Percentiles rank a stretch among this genome's conserved stretches.
phyloP scores from a whole-genome alignment of 1,140 invertebrate species.

The Dufourea novaeangliae region DNA sequence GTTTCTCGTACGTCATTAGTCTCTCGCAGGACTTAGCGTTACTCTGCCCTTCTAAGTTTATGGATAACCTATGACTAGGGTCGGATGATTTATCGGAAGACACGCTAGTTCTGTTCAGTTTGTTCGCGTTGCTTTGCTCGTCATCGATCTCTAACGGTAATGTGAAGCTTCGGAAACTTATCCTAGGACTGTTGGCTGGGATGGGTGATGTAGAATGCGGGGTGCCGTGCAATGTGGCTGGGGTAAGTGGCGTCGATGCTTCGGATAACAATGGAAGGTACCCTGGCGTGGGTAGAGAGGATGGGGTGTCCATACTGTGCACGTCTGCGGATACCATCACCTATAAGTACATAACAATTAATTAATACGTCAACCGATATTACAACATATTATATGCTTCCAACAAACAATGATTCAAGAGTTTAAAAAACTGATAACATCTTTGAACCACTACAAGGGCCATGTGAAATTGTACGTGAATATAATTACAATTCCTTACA shows the following conservation, averaged over 20 bases:
- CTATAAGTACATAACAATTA: constrained; percentile 49
- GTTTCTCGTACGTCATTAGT: constrained; percentile 63
- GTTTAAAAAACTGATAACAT: too few relatives aligned
- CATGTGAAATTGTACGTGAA: too few relatives aligned
- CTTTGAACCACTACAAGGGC: too few relatives aligned
- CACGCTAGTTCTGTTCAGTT: constrained; percentile 58
- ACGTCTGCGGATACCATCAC: constrained; percentile 80
- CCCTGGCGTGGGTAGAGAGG: constrained; percentile 78
- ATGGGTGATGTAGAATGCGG: constrained; percentile 72
- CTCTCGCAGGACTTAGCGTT: constrained; percentile 69
- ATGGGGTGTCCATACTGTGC: constrained; percentile 79
- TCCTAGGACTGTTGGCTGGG: constrained; percentile 75
- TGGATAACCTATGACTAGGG: constrained; percentile 76
- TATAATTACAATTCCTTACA: too few relatives aligned
- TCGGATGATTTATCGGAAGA: constrained; percentile 72
- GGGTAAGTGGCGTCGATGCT: constrained; percentile 77
- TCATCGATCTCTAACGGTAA: constrained; percentile 75
- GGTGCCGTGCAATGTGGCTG: constrained; percentile 73
- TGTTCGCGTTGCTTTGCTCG: constrained; percentile 51
- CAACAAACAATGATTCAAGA: too few relatives aligned
- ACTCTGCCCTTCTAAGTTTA: constrained; percentile 61
- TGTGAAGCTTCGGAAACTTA: constrained; percentile 80
- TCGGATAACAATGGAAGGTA: constrained; percentile 79
- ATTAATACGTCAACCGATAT: too few relatives aligned
- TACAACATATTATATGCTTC: too few relatives aligned